Conservation (phyloP, 2,797 vertebrate genomes). For the Danio jaintianensis region DNA sequence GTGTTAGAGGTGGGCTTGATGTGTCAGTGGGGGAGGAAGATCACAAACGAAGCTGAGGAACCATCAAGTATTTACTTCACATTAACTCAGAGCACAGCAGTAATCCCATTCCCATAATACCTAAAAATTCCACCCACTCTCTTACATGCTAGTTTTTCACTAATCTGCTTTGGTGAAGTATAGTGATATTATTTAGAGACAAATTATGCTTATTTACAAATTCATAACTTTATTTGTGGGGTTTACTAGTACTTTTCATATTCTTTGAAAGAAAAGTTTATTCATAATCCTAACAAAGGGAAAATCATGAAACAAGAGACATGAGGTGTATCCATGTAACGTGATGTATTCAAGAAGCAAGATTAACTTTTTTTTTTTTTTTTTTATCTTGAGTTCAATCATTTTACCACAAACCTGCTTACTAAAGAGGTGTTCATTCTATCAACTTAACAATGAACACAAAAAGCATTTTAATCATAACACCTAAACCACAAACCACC, state of each 20-base stretch:
- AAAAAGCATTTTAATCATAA: too few relatives aligned
- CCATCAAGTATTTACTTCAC: slow-evolving; percentile 60
- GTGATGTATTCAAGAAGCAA: too few relatives aligned
- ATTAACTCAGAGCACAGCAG: slow-evolving; percentile 50
- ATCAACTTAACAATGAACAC: too few relatives aligned
- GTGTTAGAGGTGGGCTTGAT: slow-evolving; percentile 65
- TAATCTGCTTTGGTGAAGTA: slow-evolving; percentile 46
- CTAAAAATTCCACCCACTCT: slow-evolving; percentile 55
- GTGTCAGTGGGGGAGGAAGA: slow-evolving; percentile 61
- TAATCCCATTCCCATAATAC: slow-evolving; percentile 60
- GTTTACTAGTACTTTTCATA: background rate
- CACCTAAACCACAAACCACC: too few relatives aligned
- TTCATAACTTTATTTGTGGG: background rate
- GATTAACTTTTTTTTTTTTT: too few relatives aligned
- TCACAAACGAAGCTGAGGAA: slow-evolving; percentile 61
- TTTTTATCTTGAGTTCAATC: too few relatives aligned
- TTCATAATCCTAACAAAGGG: too few relatives aligned
- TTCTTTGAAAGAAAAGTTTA: too few relatives aligned
- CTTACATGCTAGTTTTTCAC: slow-evolving; percentile 48
- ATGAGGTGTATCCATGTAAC: too few relatives aligned
- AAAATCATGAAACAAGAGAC: too few relatives aligned
- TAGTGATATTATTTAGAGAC: background rate
- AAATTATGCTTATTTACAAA: background rate
- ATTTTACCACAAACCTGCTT: too few relatives aligned
- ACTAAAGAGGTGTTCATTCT: too few relatives aligned